A percentile compares a stretch with the other conserved stretches of the same genome.
Conservation (phyloP, 2,113 vertebrate species). For the Lamprologus tigripictilis region DNA sequence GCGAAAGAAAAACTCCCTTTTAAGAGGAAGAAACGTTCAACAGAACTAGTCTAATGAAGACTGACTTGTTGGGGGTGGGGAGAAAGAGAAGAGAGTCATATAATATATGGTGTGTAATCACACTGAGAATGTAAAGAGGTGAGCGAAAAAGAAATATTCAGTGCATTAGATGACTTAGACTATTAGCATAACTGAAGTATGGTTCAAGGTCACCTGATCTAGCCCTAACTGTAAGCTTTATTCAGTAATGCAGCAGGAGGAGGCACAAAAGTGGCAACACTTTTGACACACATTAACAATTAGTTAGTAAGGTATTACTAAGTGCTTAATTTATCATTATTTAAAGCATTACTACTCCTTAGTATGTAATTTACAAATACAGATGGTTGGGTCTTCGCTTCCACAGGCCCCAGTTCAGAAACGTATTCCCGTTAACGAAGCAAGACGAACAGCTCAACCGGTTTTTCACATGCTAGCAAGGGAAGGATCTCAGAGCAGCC, state of each 20-base stretch:
- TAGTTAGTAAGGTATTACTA: background rate
- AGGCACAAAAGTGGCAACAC: background rate
- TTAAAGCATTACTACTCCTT: background rate
- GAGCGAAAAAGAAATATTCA: fast-evolving
- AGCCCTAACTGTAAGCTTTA: background rate
- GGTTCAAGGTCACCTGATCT: background rate
- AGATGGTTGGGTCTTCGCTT: fast-evolving
- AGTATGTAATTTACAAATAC: background rate
- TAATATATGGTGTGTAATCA: background rate
- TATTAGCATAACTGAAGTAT: background rate
- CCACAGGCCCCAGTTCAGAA: background rate
- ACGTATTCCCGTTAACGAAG: fast-evolving
- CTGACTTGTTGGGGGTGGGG: background rate
- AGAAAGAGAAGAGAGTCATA: background rate
- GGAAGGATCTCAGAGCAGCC: background rate
- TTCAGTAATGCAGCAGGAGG: background rate
- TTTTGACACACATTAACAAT: background rate
- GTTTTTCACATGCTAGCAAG: background rate
- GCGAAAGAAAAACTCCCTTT: background rate
- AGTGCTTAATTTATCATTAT: background rate
- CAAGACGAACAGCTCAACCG: background rate
- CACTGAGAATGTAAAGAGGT: background rate
- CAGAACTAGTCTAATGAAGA: background rate
- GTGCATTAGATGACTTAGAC: background rate
- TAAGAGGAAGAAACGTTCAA: background rate